Percentiles rank a stretch among this genome's conserved stretches.
Conservation (phyloP, 2,113 vertebrate species). For the Cyrtonyx montezumae region DNA sequence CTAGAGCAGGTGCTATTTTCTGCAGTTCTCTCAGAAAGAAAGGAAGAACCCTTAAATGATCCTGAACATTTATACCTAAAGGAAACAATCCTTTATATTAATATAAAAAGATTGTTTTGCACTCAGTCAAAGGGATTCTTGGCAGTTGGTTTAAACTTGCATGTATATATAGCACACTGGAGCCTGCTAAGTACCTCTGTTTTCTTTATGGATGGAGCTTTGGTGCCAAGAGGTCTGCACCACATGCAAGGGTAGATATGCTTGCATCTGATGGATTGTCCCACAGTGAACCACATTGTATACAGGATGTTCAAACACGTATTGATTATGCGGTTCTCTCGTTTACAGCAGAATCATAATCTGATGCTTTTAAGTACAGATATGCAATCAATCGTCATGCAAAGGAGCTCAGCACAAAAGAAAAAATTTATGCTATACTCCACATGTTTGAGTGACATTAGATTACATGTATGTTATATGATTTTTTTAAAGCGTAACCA, state of each 20-base stretch:
- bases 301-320: conserved; percentile 24
- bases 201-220: conserved; percentile 68
- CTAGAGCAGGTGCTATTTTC: conserved; percentile 58
- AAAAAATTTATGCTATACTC: background rate
- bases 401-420: background rate
- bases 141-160: conserved; percentile 62
- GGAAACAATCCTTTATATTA: conserved; percentile 52
- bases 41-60: background rate
- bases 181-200: conserved; percentile 72
- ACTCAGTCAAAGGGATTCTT: conserved; percentile 62
- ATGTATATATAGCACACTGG: conserved; percentile 68
- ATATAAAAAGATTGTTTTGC: conserved; percentile 49
- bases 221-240: conserved; percentile 76
- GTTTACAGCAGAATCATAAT: conserved; percentile 44
- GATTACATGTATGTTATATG: background rate
- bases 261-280: conserved; percentile 51
- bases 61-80: conserved; percentile 37
- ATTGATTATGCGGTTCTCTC: conserved; percentile 34
- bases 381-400: conserved; percentile 10
- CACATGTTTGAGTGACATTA: background rate
- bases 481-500: background rate
- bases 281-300: background rate
- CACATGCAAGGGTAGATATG: conserved; percentile 14
- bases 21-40: conserved; percentile 30
- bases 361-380: conserved; percentile 40